Percentiles rank a stretch among this genome's conserved stretches.
phyloP scores from a whole-genome alignment of 2,888 invertebrate species.

The Bombyx huttoni region DNA sequence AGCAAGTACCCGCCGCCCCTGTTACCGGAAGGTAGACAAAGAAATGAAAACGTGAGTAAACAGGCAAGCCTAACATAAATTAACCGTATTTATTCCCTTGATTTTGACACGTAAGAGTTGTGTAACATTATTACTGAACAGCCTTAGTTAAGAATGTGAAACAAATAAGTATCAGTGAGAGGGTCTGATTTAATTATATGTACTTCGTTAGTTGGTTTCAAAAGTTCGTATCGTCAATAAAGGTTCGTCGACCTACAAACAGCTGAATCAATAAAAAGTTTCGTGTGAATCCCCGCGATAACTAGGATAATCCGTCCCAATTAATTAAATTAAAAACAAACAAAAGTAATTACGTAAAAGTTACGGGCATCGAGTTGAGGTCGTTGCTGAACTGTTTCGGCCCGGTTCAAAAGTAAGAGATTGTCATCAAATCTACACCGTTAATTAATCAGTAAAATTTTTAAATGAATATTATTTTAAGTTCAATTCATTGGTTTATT shows the following conservation, averaged over 20 bases:
- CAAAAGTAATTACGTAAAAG: constrained; percentile 52
- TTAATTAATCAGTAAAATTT: background rate
- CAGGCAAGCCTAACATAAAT: constrained; percentile 46
- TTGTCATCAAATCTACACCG: constrained; percentile 6
- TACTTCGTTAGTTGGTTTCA: constrained; percentile 19
- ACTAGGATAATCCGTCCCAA: constrained; percentile 53
- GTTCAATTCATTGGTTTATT: no score
- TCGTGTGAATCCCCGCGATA: constrained; percentile 43
- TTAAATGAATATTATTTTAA: background rate
- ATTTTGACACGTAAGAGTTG: constrained; percentile 46
- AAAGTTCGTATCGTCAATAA: constrained; percentile 25
- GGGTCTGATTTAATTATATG: constrained; percentile 26
- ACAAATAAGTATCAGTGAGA: constrained; percentile 21
- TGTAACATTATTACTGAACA: constrained; percentile 32
- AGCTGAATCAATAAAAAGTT: constrained; percentile 34
- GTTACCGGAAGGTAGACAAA: constrained; percentile 45
- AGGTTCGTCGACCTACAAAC: constrained; percentile 29
- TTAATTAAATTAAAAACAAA: constrained; percentile 65
- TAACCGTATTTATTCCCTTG: constrained; percentile 45
- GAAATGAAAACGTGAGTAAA: constrained; percentile 53
- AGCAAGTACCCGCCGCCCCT: constrained; percentile 30
- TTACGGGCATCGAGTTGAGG: constrained; percentile 32
- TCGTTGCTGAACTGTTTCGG: constrained; percentile 20
- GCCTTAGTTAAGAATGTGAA: constrained; percentile 19
- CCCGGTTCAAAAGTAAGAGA: constrained; percentile 24